A percentile compares a stretch with the other conserved stretches of the same genome.
Conservation (phyloP, 2,888 invertebrate species). For the Panopea generosa region DNA sequence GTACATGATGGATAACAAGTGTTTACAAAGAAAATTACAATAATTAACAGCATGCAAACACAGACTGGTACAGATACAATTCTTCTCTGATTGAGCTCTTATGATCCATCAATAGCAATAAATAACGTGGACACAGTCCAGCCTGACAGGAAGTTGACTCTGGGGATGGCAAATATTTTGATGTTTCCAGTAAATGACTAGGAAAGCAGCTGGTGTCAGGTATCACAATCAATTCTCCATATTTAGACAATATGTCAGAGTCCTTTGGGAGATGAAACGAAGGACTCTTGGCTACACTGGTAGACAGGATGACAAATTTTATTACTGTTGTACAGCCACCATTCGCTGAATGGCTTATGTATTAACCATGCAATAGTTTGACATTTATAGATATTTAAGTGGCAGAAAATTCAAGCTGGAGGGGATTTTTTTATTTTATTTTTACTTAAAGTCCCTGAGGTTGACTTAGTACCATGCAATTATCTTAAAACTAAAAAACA, state of each 20-base stretch:
- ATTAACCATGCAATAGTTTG: too few species aligned
- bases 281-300: neutral
- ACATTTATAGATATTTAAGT: too few species aligned
- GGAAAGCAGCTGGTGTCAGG: conserved; percentile 20
- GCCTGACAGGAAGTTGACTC: conserved; percentile 48
- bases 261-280: neutral
- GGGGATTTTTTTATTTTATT: too few species aligned
- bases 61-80: conserved; percentile 19
- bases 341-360: too few species aligned
- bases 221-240: conserved; percentile 38
- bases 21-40: conserved; percentile 9
- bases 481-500: too few species aligned
- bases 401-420: too few species aligned
- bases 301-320: neutral
- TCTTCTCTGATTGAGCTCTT: neutral
- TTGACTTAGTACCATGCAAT: too few species aligned
- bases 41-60: conserved; percentile 22
- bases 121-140: conserved; percentile 8
- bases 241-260: conserved; percentile 40
- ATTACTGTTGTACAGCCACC: neutral
- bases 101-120: neutral
- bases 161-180: conserved; percentile 34
- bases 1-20: too few species aligned
- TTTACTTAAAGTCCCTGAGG: too few species aligned
- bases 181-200: neutral